Base-by-base conservation (phyloP, 1,140 invertebrate genomes). In the Parasteatoda tepidariorum region DNA sequence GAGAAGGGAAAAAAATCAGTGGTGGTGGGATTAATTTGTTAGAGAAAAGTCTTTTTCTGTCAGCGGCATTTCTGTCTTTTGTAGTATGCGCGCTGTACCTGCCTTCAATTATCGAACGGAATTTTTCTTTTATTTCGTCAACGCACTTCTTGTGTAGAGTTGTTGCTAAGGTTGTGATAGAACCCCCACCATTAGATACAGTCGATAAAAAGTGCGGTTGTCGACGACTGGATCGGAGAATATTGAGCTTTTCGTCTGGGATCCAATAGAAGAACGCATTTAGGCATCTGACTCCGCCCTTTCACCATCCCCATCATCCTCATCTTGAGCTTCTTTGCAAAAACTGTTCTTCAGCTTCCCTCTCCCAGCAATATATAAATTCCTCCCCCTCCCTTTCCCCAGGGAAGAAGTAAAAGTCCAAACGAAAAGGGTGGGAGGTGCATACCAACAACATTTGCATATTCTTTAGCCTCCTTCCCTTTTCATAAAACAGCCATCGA, bases 401-500 rank as follows among this genome's bases (percentile, higher is more conserved):
- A 5, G 3, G 34, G 57, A 24, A 62, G n/a, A 75, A 75, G 31
- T 75, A 75, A 75, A 75, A 75, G 73, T 75, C 13, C 22, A 41
- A 41, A 11, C 38, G 28, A 48, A 22, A 34, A 28, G 74, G 33
- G 74, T 78, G 62, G 74, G 74, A 78, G 74, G 74, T 30, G 73
- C 73, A 75, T 75, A 34, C 61, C 61, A 48, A 31, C 34, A 54
- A 24, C 59, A 75, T 78, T 78, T 78, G 74, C 74, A 78, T 78
- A 78, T 78, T 78, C 74, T 78, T 78, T 78, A 66, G 24, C 74
- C 26, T 41, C 61, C 74, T 62, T 41, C 55, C 13, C 30, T 28
- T 75, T 75, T 78, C 61, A 78, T 78, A 78, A 78, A 78, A 78
- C 73, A 75, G 54, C 48, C 57, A 75, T 75, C 73, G 74, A 55